A percentile compares a stretch with the other conserved stretches of the same genome.
These are phyloP conservation scores for Aurelia coerulea DNA, from an alignment of 30 jellyfish, hydroid and myxozoan genomes.

Conservation along the genomic window DNA sequence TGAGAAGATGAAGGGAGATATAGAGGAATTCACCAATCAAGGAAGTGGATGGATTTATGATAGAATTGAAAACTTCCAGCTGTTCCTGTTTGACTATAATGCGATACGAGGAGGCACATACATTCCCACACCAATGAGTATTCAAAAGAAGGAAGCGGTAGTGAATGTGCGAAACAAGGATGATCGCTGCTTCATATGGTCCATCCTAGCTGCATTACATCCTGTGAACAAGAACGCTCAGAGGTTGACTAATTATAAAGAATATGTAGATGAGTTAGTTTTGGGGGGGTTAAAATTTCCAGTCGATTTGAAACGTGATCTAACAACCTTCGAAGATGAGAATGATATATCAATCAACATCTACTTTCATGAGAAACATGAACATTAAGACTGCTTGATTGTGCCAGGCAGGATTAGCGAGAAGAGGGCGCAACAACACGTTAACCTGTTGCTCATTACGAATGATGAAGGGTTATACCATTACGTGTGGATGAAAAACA, in stretches of 20 bases:
- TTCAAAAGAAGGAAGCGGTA: not conserved
- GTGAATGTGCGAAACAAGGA: not conserved
- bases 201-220: not conserved
- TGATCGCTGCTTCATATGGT: conserved; percentile 4
- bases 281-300: not conserved
- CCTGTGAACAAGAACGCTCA: not conserved
- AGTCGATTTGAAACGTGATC: not conserved
- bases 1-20: too few species aligned
- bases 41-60: too few species aligned
- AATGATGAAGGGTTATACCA: not conserved
- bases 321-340: not conserved
- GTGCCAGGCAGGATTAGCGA: not conserved
- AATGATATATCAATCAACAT: conserved; percentile 25
- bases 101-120: too few species aligned
- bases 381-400: not conserved
- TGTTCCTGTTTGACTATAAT: too few species aligned
- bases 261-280: conserved; percentile 3
- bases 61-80: too few species aligned
- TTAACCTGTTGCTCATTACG: not conserved
- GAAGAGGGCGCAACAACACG: not conserved
- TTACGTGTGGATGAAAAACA: not conserved
- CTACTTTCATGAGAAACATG: not conserved
- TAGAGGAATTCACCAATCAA: too few species aligned
- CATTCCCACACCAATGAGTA: too few species aligned
- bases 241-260: not conserved